These are phyloP conservation scores for Gobius niger DNA, from an alignment of 2,113 vertebrate species.

Conservation along the genomic window DNA sequence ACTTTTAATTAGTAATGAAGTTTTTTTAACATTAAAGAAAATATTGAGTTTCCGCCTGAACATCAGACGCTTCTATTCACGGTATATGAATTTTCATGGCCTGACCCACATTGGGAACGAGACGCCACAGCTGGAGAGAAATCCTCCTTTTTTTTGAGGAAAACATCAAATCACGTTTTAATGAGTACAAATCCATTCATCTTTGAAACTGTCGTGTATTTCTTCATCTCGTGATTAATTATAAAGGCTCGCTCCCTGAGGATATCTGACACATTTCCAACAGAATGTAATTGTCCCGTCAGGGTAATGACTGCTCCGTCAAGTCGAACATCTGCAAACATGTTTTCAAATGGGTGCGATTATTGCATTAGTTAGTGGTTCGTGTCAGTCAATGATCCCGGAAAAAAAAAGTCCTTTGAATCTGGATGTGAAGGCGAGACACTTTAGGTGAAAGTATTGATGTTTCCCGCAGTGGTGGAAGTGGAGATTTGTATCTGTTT, in stretches of 20 bases:
- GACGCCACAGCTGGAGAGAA: slow-evolving; percentile 3
- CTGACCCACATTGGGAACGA: slow-evolving; percentile 5
- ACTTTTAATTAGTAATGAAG: neutral
- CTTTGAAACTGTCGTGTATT: slow-evolving; percentile 8
- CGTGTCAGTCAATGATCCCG: no score
- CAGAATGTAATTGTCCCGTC: neutral
- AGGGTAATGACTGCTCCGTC: neutral
- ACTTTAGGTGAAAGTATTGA: no score
- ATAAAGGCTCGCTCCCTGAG: slow-evolving; percentile 8
- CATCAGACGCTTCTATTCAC: neutral
- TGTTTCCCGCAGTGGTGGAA: no score
- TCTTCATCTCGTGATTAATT: slow-evolving; percentile 33
- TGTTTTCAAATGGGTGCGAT: no score
- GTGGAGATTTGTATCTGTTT: no score
- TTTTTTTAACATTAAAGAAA: neutral
- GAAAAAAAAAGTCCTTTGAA: no score
- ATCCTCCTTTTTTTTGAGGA: neutral
- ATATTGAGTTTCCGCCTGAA: neutral
- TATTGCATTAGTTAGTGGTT: no score
- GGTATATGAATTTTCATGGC: neutral
- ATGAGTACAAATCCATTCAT: slow-evolving; percentile 15
- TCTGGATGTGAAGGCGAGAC: no score
- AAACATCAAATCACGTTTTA: slow-evolving; percentile 16
- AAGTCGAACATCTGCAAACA: neutral
- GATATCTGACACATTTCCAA: slow-evolving; percentile 27